These are phyloP conservation scores for Falcaria lacertinaria DNA, from an alignment of 2,888 invertebrate genomes.

Conservation along the genomic window DNA sequence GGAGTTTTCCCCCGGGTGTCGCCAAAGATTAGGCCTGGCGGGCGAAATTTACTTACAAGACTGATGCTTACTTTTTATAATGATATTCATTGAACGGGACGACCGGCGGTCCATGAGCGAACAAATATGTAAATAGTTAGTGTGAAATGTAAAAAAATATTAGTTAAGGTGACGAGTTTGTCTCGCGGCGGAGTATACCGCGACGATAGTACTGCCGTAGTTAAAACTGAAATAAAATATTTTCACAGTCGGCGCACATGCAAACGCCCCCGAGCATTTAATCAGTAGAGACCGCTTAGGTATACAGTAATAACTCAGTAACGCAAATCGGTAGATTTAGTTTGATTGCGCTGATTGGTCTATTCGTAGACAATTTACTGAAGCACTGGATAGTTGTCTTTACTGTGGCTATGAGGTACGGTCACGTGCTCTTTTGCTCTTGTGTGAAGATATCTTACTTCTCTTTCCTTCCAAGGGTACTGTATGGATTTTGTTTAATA, in stretches of 20 bases:
- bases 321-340: no score
- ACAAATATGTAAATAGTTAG: slow-evolving; percentile 63
- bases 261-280: no score
- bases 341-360: no score
- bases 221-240: not conserved
- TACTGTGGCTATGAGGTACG: not conserved
- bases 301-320: no score
- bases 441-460: not conserved
- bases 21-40: slow-evolving; percentile 64
- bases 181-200: slow-evolving; percentile 17
- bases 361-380: no score
- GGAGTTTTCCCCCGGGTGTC: slow-evolving; percentile 34
- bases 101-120: slow-evolving; percentile 21
- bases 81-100: slow-evolving; percentile 42
- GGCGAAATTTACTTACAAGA: slow-evolving; percentile 67
- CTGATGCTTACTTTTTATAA: slow-evolving; percentile 74
- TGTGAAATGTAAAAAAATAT: slow-evolving; percentile 48
- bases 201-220: slow-evolving; percentile 9
- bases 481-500: slow-evolving; percentile 42
- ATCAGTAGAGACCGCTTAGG: no score
- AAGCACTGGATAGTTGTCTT: no score
- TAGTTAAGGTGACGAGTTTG: slow-evolving; percentile 12
- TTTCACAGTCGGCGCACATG: no score
- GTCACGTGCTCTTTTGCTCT: not conserved
- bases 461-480: slow-evolving; percentile 18